Evolutionary conservation across 1,140 invertebrate species (phyloP), one percentile per base, ranked within the genome.

Genomic region (Rhizoglyphus robini): DNA sequence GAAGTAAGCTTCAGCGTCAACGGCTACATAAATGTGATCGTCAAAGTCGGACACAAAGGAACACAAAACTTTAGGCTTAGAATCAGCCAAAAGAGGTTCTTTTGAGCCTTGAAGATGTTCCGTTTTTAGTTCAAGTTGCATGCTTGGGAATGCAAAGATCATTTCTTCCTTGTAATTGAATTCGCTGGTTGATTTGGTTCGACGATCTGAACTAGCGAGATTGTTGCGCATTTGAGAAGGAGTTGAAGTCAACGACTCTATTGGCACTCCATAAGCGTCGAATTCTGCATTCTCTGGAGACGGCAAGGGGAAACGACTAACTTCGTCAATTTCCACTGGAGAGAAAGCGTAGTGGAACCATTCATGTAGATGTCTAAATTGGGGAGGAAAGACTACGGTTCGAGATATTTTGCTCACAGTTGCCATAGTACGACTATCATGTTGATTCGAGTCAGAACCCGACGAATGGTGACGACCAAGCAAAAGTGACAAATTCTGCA

Each of bases 1-100:
- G 76, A 96, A 90, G 77, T 97, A 96, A 18, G 90, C 90, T 76
- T 98, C 94, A 0, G 93, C 93, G 80, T 96, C 92, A 66, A 96
- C 91, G 1, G 94, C 94, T 63, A 98, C 92, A 76, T 92, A 95
- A 71, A 96, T 97, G 74, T 96, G 94, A 76, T 96, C 92, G 75
- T 96, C 91, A 78, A 98, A 96, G 77, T 97, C 93, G 8, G 93
- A 96, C 31, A 96, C 92, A 76, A 98, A 96, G 76, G 89, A 93
- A 79, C 91, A 96, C 71, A 95, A 87, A 25, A 97, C 90, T 31
- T 86, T 79, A 29, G 92, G 91, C 75, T 90, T 91, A 61, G 83
- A 81, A 74, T 86, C 90, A 88, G 72, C 49, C 18, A 62, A 18
- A 27, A 27, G 29, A 18, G 41, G 46, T 34, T 23, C 62, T 58